A percentile compares a stretch with the other conserved stretches of the same genome.
These are phyloP conservation scores for Meiosimyza platycephala DNA, from an alignment of 2,888 invertebrate genomes.

Conservation along the genomic window DNA sequence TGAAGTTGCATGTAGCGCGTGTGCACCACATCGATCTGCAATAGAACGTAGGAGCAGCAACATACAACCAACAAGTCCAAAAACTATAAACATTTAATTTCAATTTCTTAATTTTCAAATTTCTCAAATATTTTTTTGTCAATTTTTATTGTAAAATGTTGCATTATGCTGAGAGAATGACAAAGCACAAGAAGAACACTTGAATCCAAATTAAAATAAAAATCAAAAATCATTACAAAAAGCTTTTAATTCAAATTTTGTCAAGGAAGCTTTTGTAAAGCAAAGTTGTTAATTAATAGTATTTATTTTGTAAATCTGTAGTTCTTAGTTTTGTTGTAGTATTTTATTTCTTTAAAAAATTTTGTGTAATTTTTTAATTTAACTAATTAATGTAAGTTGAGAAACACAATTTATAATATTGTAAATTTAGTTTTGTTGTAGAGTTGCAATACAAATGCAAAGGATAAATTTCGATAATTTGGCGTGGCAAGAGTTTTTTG, in stretches of 20 bases:
- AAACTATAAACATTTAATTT: background rate
- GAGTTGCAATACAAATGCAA: background rate
- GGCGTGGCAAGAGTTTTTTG: too few species aligned
- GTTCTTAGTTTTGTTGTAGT: constrained; percentile 15
- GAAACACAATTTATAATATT: background rate
- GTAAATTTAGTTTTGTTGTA: background rate
- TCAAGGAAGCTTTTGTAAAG: background rate
- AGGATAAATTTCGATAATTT: too few species aligned
- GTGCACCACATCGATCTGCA: constrained; percentile 41
- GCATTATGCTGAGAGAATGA: background rate
- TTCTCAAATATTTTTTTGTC: background rate
- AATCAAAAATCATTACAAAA: background rate
- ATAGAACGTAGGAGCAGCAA: constrained; percentile 28
- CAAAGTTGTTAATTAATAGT: background rate
- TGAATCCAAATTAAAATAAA: background rate
- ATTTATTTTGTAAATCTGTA: constrained; percentile 1
- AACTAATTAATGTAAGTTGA: background rate
- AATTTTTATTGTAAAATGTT: constrained; percentile 1
- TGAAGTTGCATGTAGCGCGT: constrained; percentile 47
- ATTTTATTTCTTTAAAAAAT: background rate
- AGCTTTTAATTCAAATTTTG: background rate
- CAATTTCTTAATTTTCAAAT: background rate
- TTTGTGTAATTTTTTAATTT: constrained; percentile 2
- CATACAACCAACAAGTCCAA: constrained; percentile 21
- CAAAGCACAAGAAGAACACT: background rate